phyloP scores from a whole-genome alignment of 2,113 vertebrate species.

The Pseudolaguvia tuberculata region DNA sequence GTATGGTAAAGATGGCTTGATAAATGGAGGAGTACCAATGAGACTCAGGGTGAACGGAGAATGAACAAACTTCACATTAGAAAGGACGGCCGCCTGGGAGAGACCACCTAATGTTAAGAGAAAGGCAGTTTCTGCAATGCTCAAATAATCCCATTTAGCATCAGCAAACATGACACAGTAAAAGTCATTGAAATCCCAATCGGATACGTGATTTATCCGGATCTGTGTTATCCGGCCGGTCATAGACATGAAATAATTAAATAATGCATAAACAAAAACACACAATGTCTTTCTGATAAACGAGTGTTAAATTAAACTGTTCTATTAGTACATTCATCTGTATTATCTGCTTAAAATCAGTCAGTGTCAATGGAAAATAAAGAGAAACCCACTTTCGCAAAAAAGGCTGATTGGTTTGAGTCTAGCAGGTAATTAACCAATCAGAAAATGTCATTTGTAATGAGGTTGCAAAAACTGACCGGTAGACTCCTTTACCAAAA shows the following conservation, averaged over 20 bases:
- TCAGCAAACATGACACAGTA: too few relatives aligned
- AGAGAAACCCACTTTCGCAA: not conserved
- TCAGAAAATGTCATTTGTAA: not conserved
- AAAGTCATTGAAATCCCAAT: too few relatives aligned
- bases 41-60: conserved; percentile 81
- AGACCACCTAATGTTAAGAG: conserved; percentile 74
- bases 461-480: conserved; percentile 38
- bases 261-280: too few relatives aligned
- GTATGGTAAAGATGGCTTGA: conserved; percentile 90
- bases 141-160: too few relatives aligned
- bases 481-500: conserved; percentile 55
- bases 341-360: not conserved
- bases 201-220: too few relatives aligned
- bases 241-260: too few relatives aligned
- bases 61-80: conserved; percentile 71
- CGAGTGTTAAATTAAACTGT: too few relatives aligned
- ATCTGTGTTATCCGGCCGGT: too few relatives aligned
- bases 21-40: conserved; percentile 82
- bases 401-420: not conserved
- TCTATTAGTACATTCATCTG: not conserved
- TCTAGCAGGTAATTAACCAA: not conserved
- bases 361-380: not conserved
- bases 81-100: conserved; percentile 77
- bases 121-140: not conserved
- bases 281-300: too few relatives aligned